A percentile compares a stretch with the other conserved stretches of the same genome.
These are phyloP conservation scores for Aurelia sp. DNA, from an alignment of 30 jellyfish, hydroid and myxozoan genomes.

Conservation along the genomic window DNA sequence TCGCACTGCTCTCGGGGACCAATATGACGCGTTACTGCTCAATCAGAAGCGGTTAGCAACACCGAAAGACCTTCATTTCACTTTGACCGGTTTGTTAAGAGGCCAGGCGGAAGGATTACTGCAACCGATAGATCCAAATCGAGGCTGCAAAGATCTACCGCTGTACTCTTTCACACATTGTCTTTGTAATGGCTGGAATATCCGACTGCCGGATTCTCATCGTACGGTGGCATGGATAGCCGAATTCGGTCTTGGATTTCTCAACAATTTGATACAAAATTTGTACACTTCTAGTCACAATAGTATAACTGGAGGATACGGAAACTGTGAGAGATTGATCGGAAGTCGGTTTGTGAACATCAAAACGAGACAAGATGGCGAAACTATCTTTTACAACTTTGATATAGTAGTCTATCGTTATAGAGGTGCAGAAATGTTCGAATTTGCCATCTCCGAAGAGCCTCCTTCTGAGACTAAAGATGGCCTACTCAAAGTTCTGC, in stretches of 20 bases:
- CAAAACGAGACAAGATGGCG: slow-evolving; percentile 43
- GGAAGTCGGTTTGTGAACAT: slow-evolving; percentile 84
- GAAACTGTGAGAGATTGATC: slow-evolving; percentile 92
- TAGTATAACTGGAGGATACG: slow-evolving; percentile 69
- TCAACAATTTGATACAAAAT: slow-evolving; percentile 67
- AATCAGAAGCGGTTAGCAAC: slow-evolving; percentile 83
- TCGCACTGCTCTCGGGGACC: slow-evolving; percentile 46
- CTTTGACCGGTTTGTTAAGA: slow-evolving; percentile 60
- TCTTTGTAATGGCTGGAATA: slow-evolving; percentile 78
- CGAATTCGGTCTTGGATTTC: slow-evolving; percentile 90
- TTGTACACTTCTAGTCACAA: slow-evolving; percentile 8
- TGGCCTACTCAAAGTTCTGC: slow-evolving; percentile 43
- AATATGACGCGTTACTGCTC: slow-evolving; percentile 25
- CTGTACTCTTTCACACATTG: slow-evolving; percentile 91
- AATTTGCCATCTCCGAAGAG: slow-evolving; percentile 72
- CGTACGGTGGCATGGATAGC: slow-evolving; percentile 91
- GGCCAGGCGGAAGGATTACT: slow-evolving; percentile 77
- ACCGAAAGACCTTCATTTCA: slow-evolving; percentile 73
- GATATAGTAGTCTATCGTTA: slow-evolving; percentile 86
- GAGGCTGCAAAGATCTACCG: slow-evolving; percentile 83
- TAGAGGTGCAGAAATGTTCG: slow-evolving; percentile 90
- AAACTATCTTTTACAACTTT: slow-evolving; percentile 40
- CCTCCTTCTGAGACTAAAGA: neutral
- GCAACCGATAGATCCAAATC: slow-evolving; percentile 44
- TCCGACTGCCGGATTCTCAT: slow-evolving; percentile 68